Evolutionary conservation across 2,797 vertebrate genomes (phyloP).

Genomic region (Clarias platycephalus): DNA sequence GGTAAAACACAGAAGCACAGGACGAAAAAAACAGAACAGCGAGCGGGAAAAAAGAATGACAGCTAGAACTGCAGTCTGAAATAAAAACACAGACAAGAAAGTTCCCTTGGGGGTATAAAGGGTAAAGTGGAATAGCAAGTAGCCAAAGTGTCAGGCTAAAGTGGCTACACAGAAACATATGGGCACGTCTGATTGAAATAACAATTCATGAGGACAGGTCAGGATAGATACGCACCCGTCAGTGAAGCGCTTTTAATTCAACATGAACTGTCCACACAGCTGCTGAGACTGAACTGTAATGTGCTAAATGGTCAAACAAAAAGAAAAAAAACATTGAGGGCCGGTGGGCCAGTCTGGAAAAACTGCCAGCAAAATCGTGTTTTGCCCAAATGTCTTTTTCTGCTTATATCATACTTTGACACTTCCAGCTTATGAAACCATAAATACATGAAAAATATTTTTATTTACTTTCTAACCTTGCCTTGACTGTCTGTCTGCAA

Average conservation of each 20-base stretch:
- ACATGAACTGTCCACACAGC: background rate
- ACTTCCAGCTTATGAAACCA: background rate
- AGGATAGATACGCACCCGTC: background rate
- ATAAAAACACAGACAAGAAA: constrained; percentile 38
- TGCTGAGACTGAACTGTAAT: background rate
- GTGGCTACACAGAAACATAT: constrained; percentile 25
- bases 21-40: constrained; percentile 43
- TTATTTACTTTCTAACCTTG: background rate
- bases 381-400: background rate
- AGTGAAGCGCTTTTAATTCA: background rate
- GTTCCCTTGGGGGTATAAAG: constrained; percentile 15
- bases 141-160: constrained; percentile 26
- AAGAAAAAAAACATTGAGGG: background rate
- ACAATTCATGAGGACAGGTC: background rate
- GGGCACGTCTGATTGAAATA: constrained; percentile 18
- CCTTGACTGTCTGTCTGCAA: background rate
- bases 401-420: background rate
- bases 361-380: background rate
- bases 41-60: constrained; percentile 28
- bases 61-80: constrained; percentile 39
- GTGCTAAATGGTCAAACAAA: background rate
- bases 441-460: background rate
- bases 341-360: background rate
- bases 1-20: constrained; percentile 40
- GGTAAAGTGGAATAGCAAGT: constrained; percentile 24